Conservation (phyloP, 2,888 invertebrate genomes). For the Mactromeris polynyma region DNA sequence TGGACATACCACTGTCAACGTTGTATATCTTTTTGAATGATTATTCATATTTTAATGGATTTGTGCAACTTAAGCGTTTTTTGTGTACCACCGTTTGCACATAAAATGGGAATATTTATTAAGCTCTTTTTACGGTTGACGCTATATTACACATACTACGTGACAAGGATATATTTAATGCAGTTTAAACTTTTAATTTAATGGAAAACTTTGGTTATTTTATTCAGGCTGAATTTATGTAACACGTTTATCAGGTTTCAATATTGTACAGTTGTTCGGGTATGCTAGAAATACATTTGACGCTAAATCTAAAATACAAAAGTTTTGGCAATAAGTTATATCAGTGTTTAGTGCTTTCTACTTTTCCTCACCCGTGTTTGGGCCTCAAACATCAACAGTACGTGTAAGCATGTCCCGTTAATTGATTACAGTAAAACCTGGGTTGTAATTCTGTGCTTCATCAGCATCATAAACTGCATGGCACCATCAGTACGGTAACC, state of each 20-base stretch:
- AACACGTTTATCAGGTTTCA: background rate
- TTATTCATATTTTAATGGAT: constrained; percentile 20
- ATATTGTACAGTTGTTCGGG: background rate
- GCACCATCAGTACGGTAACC: no score
- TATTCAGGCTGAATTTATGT: background rate
- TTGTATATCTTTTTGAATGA: constrained; percentile 8
- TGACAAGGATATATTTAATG: background rate
- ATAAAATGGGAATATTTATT: background rate
- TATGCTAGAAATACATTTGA: no score
- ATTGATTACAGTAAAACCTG: no score
- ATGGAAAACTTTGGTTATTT: background rate
- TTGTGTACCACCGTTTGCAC: background rate
- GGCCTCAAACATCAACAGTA: no score
- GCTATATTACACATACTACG: background rate
- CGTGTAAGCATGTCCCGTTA: no score
- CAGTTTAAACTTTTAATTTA: background rate
- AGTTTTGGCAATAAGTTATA: no score
- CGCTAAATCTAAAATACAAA: no score
- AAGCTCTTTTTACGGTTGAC: background rate
- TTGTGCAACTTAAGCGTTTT: background rate
- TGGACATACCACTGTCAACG: background rate
- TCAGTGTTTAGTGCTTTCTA: no score
- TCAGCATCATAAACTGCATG: no score
- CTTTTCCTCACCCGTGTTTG: no score
- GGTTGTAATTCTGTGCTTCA: no score